Percentiles rank a stretch among this genome's conserved stretches.
Conservation (phyloP, 2,888 invertebrate genomes). For the Teleogryllus oceanicus region DNA sequence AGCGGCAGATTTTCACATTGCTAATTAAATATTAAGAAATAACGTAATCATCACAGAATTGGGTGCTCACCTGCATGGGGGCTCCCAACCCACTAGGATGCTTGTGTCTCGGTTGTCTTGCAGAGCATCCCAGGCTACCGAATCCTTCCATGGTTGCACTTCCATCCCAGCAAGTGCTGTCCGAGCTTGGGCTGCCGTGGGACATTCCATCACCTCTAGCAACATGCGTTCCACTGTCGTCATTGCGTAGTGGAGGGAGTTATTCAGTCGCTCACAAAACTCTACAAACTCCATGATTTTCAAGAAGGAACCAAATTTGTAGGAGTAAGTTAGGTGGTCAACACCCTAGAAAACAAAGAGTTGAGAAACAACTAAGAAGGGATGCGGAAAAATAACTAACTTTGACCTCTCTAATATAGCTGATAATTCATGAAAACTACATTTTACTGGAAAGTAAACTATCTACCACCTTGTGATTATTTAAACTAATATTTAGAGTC, state of each 20-base stretch:
- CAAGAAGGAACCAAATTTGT: constrained; percentile 91
- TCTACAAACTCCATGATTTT: constrained; percentile 87
- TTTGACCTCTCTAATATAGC: background rate
- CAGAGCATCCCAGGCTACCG: constrained; percentile 58
- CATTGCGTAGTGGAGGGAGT: constrained; percentile 73
- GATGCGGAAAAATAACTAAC: background rate
- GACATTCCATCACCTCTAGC: constrained; percentile 60
- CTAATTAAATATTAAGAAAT: background rate
- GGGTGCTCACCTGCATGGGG: constrained; percentile 41
- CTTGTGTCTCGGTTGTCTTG: constrained; percentile 74
- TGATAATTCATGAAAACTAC: background rate
- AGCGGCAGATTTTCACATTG: no score
- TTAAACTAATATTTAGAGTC: no score
- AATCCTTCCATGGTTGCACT: constrained; percentile 58
- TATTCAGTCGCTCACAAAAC: constrained; percentile 74
- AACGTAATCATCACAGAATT: background rate
- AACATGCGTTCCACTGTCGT: constrained; percentile 66
- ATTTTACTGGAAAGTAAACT: background rate
- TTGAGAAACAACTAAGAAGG: background rate
- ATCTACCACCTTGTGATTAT: no score
- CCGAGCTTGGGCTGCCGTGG: constrained; percentile 23
- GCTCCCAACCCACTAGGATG: constrained; percentile 67
- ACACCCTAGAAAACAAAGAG: constrained; percentile 65
- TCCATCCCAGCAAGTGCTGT: constrained; percentile 55
- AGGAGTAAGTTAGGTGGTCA: constrained; percentile 86